Evolutionary conservation across 2,797 vertebrate species (phyloP), one percentile per base, ranked within the genome.

Genomic region (Ficedula albicollis): DNA sequence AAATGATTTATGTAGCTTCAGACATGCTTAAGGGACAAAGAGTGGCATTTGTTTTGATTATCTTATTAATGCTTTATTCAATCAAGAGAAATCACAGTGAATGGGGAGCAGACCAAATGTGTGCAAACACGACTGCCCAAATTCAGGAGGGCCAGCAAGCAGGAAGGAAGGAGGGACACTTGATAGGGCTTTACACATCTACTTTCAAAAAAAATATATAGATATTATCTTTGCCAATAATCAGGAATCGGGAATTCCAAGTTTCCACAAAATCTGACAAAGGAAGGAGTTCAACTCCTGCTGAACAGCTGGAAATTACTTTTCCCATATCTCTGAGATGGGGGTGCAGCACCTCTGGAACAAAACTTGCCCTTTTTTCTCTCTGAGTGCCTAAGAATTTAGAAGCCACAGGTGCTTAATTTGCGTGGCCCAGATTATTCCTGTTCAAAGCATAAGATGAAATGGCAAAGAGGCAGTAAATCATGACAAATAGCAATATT

Each of bases 401-500:
- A 79, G 14, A 30, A 85, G 54, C 64, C 82, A 84, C 51, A 87
- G 95, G 89, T 92, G 95, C 88, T 92, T 72, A 23, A 91, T 92
- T 75, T 83, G 80, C 80, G 77, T 59, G 75, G 84, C 78, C 90
- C 54, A 7, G 84, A 84, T 93, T 56, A 84, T 91, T 97, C 69
- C 64, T 86, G 87, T 84, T 95, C 72, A 74, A 88, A 91, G 48
- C 82, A 79, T 77, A 90, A 78, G 81, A 81, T 73, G 55, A 90
- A 94, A 84, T 13, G 58, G 77, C 93, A 96, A 94, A 97, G 93
- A 95, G 83, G 91, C 90, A 97, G 91, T 93, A 83, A 95, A 97
- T 95, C 68, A 95, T 97, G 97, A 95, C 88, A 97, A 97, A 98
- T 97, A 94, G 68, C 93, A 88, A 95, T 93, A 94, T 87, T 97